A percentile compares a stretch with the other conserved stretches of the same genome.
These are phyloP conservation scores for Acanthiza pusilla DNA, from an alignment of 2,797 vertebrate species.

Conservation along the genomic window DNA sequence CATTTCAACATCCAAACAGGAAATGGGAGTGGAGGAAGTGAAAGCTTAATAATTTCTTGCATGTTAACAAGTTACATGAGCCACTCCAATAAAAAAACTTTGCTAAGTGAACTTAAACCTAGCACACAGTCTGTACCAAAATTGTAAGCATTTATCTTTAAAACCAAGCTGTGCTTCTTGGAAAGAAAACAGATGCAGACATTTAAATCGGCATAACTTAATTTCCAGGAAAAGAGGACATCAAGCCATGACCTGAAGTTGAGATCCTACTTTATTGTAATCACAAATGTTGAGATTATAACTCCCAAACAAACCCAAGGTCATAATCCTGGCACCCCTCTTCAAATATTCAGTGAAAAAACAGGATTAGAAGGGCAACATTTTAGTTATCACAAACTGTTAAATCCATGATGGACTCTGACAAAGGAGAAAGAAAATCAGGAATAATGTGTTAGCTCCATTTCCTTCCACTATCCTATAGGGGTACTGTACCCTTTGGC, in stretches of 20 bases:
- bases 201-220: neutral
- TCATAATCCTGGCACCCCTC: neutral
- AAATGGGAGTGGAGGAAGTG: slow-evolving; percentile 59
- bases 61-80: slow-evolving; percentile 16
- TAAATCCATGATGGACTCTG: neutral
- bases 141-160: neutral
- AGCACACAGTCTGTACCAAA: neutral
- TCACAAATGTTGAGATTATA: neutral
- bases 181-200: neutral
- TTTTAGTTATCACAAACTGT: neutral
- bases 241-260: neutral
- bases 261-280: neutral
- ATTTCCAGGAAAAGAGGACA: neutral
- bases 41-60: slow-evolving; percentile 40
- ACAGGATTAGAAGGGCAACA: neutral
- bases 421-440: neutral
- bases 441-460: neutral
- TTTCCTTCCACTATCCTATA: neutral
- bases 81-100: neutral
- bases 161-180: neutral
- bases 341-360: neutral
- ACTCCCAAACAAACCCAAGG: neutral
- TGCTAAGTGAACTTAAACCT: neutral
- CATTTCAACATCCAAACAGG: slow-evolving; percentile 59
- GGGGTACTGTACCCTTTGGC: neutral